Conservation (phyloP, 2,888 invertebrate genomes). For the Heterodera filipjevi region DNA sequence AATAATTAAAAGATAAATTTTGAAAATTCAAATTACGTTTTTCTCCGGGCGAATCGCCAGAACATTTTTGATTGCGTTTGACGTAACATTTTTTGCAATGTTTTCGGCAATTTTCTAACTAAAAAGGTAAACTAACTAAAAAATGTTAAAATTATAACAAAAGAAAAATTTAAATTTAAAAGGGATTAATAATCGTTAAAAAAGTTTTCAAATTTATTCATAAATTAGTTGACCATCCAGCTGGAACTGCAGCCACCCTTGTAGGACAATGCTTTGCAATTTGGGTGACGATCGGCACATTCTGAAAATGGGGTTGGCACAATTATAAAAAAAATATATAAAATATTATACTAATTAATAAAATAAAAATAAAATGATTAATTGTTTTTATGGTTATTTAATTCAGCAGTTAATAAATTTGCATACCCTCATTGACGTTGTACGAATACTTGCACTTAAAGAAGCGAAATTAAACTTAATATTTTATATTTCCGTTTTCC, state of each 20-base stretch:
- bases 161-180: too few relatives aligned
- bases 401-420: too few relatives aligned
- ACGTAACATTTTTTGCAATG: conserved; percentile 51
- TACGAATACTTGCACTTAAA: conserved; percentile 17
- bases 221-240: conserved; percentile 51
- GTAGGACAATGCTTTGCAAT: conserved; percentile 50
- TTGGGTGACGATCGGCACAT: conserved; percentile 55
- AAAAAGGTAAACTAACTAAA: not conserved
- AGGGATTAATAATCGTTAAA: too few relatives aligned
- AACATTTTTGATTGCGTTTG: conserved; percentile 19
- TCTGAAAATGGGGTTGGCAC: too few relatives aligned
- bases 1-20: too few relatives aligned
- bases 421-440: conserved; percentile 6
- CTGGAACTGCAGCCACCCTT: conserved; percentile 51
- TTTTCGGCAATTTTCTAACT: conserved; percentile 57
- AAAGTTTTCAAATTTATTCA: conserved; percentile 53
- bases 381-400: too few relatives aligned
- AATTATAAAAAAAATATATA: too few relatives aligned
- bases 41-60: not conserved
- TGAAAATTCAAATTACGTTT: too few relatives aligned
- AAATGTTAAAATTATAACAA: not conserved
- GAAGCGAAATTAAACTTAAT: conserved; percentile 12
- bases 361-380: not conserved
- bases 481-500: not conserved
- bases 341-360: too few relatives aligned